Conservation (phyloP, 2,797 vertebrate genomes). For the Thunnus albacares region DNA sequence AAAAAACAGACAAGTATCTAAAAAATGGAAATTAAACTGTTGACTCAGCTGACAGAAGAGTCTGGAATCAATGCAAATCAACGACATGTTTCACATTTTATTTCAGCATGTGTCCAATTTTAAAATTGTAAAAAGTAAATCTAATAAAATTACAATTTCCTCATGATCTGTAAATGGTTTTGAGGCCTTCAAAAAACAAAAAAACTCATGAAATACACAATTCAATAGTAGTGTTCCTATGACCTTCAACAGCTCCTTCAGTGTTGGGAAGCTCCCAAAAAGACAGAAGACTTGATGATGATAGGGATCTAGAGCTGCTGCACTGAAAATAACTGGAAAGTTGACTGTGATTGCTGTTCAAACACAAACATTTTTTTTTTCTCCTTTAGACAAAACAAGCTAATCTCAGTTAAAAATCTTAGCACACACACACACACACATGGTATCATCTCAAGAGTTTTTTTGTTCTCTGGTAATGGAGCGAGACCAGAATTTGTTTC, state of each 20-base stretch:
- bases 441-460: not conserved
- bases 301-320: not conserved
- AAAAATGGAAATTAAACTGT: not conserved
- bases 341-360: not conserved
- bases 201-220: not conserved
- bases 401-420: not conserved
- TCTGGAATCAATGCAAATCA: too few relatives aligned
- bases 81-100: not conserved
- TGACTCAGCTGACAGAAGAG: not conserved
- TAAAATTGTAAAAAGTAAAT: constrained; percentile 9
- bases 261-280: not conserved
- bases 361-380: not conserved
- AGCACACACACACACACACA: not conserved
- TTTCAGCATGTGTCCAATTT: not conserved
- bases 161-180: not conserved
- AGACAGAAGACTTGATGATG: not conserved
- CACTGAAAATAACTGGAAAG: not conserved
- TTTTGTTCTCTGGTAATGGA: not conserved
- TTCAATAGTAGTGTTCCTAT: not conserved
- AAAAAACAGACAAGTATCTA: not conserved
- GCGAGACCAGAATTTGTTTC: constrained; percentile 2
- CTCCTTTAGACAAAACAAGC: too few relatives aligned
- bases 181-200: not conserved
- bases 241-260: not conserved
- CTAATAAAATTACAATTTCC: constrained; percentile 6